Percentiles rank a stretch among this genome's conserved stretches.
Conservation (phyloP, 2,888 invertebrate species). For the Caenorhabditis sp. region DNA sequence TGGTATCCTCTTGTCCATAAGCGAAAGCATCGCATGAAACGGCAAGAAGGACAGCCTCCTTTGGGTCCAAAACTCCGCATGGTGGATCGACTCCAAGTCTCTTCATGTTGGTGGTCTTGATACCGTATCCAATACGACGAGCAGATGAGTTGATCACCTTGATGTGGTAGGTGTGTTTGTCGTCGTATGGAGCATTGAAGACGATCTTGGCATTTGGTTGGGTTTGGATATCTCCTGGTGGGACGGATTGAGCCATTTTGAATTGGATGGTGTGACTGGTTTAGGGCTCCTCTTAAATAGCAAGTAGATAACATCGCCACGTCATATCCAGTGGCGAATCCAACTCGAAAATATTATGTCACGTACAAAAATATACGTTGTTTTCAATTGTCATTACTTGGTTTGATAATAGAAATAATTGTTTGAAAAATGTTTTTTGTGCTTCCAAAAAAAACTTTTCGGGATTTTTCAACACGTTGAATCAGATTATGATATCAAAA, state of each 20-base stretch:
- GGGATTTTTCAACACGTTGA: no score
- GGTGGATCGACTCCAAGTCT: slow-evolving; percentile 62
- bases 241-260: slow-evolving; percentile 57
- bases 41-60: not conserved
- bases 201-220: slow-evolving; percentile 59
- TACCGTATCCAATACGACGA: slow-evolving; percentile 62
- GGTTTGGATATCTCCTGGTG: slow-evolving; percentile 59
- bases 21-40: not conserved
- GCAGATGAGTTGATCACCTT: slow-evolving; percentile 50
- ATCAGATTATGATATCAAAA: no score
- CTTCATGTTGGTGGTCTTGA: slow-evolving; percentile 67
- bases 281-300: no score
- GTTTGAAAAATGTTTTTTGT: no score
- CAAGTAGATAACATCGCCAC: no score
- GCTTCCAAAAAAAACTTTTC: no score
- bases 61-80: slow-evolving; percentile 64
- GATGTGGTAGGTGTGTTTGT: slow-evolving; percentile 62
- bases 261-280: no score
- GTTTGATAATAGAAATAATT: no score
- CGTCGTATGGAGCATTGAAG: slow-evolving; percentile 64
- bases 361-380: no score
- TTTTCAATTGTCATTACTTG: no score
- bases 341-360: no score
- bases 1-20: slow-evolving; percentile 19
- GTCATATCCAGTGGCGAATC: no score